Base-by-base conservation (phyloP, 2,797 vertebrate species). In the Capromys pilorides region DNA sequence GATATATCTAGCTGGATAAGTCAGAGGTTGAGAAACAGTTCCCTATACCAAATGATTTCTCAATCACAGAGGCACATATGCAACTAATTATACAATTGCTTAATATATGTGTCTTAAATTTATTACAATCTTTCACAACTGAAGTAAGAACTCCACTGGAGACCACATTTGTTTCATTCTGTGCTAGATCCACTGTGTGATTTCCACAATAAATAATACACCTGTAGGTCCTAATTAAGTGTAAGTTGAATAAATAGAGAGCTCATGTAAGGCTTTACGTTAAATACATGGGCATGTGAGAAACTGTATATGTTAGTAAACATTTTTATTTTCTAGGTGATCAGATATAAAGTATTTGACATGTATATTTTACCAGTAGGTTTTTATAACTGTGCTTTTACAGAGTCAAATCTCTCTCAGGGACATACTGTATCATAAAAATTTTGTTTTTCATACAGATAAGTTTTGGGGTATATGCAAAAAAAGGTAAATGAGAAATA, bases 361-460 rank as follows among this genome's bases (percentile, higher is more conserved):
- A 36, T 51, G 4, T 49, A 31, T 39, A 33, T 41, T 36, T 89
- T 14, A 77, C 9, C 21, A 66, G n/a, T 45, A 16, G 33, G 21
- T 33, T 90, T 93, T 88, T 77, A 57, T 36, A 82, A 77, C 80
- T 81, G 45, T 91, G 24, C 8, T n/a, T 85, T 88, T 49, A 51
- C 16, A 84, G 1, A 91, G 54, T 59, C 51, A 62, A 62, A 89
- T n/a, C 3, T 64, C 31, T 57, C 66, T 90, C 45, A 91, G n/a
- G 66, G 4, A 36, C n/a, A 90, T 39, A 77, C 81, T 85, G 22
- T 83, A 57, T 59, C 19, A 77, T 45, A 78, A 57, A 88, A n/a
- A n/a, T n/a, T n/a, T n/a, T 45, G 18, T 8, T 14, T 84, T 88
- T 82, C 77, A 78, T 71, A 78, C 45, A 21, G 3, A 22, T 79